Evolutionary conservation across 2,113 vertebrate genomes (phyloP), one percentile per base, ranked within the genome.

Genomic region (Pygoscelis adeliae): DNA sequence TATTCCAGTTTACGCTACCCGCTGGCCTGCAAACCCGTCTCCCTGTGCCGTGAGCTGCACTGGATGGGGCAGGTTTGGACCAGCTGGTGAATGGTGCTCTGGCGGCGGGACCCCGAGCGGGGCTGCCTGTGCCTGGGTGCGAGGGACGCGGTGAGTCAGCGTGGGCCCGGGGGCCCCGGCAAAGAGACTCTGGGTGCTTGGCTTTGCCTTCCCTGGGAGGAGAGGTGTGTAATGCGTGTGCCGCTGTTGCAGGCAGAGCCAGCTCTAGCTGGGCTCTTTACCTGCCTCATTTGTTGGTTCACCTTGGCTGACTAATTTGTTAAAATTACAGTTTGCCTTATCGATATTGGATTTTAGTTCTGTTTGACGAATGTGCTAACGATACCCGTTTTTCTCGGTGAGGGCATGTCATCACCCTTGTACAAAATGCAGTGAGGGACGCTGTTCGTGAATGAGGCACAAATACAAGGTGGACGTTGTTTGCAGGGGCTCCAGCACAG

Each of bases 241-340:
- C 36, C 1, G 22, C 30, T 20, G 22, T 21, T 2, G 2, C 7
- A 3, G 55, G 44, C 56, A 20, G 44, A 4, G 21, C 8, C 21
- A 7, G 26, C 70, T 38, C 34, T 25, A 7, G 40, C 49, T 20
- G 58, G 40, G 59, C 69, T 42, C 22, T 63, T 55, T 20, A 26
- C 58, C 82, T 6, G 0, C 21, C 40, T 36, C 21, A 1, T 42
- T 25, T 53, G 26, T 25, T 62, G 58, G 58, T 26, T 73, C 38
- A 13, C 40, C 34, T 40, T 34, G 59, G 76, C 66, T 30, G 55
- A 21, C 25, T 62, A 15, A 23, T 62, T 70, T 32, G 47, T 22
- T 62, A 38, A 80, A 88, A 53, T 61, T 53, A 23, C 32, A 19
- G 34, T 55, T 47, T 47, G 27, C 40, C 40, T 5, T n/a, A 18